Evolutionary conservation across 2,888 invertebrate species (phyloP).

Genomic region (Helobdella robusta): DNA sequence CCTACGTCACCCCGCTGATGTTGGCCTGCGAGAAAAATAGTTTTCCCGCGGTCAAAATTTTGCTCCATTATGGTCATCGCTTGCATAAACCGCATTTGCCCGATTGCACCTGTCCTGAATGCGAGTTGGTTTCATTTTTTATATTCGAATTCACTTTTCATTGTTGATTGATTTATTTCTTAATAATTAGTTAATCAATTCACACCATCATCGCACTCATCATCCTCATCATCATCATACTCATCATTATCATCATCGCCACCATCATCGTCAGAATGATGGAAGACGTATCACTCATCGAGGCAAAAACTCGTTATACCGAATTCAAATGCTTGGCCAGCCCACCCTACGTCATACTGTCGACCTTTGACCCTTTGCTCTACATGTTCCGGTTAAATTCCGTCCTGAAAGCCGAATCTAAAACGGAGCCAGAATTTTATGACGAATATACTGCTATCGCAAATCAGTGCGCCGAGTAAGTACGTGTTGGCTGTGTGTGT

Average conservation of each 20-base stretch:
- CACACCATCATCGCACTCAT: neutral
- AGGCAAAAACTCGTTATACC: constrained; percentile 11
- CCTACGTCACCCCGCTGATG: constrained; percentile 20
- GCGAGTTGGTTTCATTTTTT: constrained; percentile 10
- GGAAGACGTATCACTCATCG: neutral
- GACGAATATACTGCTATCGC: constrained; percentile 1
- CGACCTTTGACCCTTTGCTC: neutral
- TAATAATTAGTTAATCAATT: too few species aligned
- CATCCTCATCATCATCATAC: neutral
- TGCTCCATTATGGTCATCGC: neutral
- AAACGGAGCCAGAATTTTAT: constrained; percentile 9
- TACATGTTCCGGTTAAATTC: neutral
- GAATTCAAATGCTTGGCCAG: neutral
- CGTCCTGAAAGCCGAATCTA: constrained; percentile 1
- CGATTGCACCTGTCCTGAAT: neutral
- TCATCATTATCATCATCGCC: constrained; percentile 1
- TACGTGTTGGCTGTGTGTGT: too few species aligned
- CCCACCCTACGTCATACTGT: neutral
- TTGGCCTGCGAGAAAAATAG: constrained; percentile 17
- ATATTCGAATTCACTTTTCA: too few species aligned
- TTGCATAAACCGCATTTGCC: neutral
- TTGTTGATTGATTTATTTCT: too few species aligned
- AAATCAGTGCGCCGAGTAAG: constrained; percentile 2
- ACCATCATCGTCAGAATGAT: too few species aligned
- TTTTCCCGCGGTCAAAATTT: neutral